Base-by-base conservation (phyloP, 2,113 vertebrate genomes). In the Cheilinus undulatus region DNA sequence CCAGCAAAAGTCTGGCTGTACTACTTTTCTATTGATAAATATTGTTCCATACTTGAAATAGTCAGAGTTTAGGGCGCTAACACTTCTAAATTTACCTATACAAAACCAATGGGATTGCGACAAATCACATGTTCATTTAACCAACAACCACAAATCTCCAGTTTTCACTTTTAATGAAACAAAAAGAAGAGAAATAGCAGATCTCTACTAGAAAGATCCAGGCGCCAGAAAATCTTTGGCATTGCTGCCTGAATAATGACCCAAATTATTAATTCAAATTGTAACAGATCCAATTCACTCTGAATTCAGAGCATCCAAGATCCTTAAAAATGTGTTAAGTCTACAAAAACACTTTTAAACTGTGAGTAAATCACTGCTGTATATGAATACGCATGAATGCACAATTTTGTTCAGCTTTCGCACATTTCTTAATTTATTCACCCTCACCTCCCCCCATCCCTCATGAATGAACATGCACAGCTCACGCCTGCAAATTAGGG, bases 401-500 rank as follows among this genome's bases (percentile, higher is more conserved):
- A 61, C 17, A 4, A 19, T 12, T 27, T 12, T 51, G 22, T 43
- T 32, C n/a, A 30, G 23, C 40, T n/a, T n/a, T n/a, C 4, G 1
- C 20, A 27, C 27, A 40, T 71, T 62, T 49, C 20, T 38, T 57
- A 68, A 43, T 69, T 56, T 57, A 58, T 74, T 78, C 52, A 64
- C 30, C 26, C 56, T 38, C 67, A 68, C 75, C 71, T 70, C 70
- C 80, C 61, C 73, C 63, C 52, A 40, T 54, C 51, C 69, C 45
- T 59, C 78, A 57, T 82, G 72, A 86, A 83, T 69, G 69, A 84
- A 78, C 56, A 74, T 64, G 56, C 74, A 30, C 34, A 1, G 61
- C 61, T 66, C 61, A 5, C 30, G 28, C 15, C 43, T 34, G 85
- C 68, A 90, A 86, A 92, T 90, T 83, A 87, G 72, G 75, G 81